Evolutionary conservation across 2,113 vertebrate genomes (phyloP).

Genomic region (Perccottus glenii): DNA sequence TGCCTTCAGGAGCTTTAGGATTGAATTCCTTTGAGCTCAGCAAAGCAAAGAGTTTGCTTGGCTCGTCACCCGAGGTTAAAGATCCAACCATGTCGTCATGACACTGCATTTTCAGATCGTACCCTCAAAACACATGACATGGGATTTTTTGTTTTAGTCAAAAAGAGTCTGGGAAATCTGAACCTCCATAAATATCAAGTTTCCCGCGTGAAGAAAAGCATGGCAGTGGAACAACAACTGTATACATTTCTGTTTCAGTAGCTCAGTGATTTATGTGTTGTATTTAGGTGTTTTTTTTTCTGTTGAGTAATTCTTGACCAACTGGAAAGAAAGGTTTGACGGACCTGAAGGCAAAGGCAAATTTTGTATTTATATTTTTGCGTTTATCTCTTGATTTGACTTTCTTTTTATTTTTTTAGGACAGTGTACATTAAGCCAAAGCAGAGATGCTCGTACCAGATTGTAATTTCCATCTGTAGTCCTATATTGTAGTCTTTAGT

Average conservation of each 20-base stretch:
- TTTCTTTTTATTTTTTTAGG: too few relatives aligned
- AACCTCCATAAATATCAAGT: conserved; percentile 51
- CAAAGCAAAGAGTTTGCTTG: conserved; percentile 27
- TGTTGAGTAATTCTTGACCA: conserved; percentile 39
- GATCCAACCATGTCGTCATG: conserved; percentile 31
- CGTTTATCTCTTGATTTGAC: too few relatives aligned
- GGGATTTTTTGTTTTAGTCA: conserved; percentile 28
- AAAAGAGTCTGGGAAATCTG: conserved; percentile 44
- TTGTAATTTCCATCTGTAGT: too few relatives aligned
- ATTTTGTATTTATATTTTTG: too few relatives aligned
- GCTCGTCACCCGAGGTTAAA: conserved; percentile 34
- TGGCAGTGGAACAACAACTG: conserved; percentile 25
- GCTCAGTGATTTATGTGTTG: conserved; percentile 48
- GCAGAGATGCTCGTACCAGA: too few relatives aligned
- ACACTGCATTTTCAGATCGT: conserved; percentile 39
- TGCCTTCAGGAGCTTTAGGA: conserved; percentile 38
- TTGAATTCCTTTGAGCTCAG: conserved; percentile 46
- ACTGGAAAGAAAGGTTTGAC: conserved; percentile 33
- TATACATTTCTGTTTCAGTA: conserved; percentile 45
- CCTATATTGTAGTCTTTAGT: too few relatives aligned
- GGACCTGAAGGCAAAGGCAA: too few relatives aligned
- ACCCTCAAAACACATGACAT: conserved; percentile 40
- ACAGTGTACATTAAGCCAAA: too few relatives aligned
- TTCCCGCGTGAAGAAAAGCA: conserved; percentile 45
- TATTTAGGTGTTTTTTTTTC: conserved; percentile 22